These are phyloP conservation scores for Myotis yumanensis DNA, from an alignment of 2,113 vertebrate genomes.

Conservation along the genomic window DNA sequence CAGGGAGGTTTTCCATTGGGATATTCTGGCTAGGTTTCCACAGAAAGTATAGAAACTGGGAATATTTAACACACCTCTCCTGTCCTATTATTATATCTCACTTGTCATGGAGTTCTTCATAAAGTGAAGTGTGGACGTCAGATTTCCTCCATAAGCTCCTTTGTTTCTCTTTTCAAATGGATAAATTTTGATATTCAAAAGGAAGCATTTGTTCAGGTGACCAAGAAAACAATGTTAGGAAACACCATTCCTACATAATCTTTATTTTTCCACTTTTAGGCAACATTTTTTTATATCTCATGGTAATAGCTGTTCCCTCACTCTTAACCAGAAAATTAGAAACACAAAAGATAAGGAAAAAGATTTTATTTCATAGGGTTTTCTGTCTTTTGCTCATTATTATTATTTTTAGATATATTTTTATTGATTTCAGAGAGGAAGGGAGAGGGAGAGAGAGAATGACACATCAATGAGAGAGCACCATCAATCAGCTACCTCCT, in stretches of 20 bases:
- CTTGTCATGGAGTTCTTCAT: background rate
- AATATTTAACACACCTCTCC: background rate
- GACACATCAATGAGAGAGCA: too few species aligned
- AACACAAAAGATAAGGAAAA: background rate
- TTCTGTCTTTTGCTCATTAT: background rate
- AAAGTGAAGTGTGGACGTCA: background rate
- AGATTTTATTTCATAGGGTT: background rate
- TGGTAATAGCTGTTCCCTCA: background rate
- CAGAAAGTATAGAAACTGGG: accelerated
- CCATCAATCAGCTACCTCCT: too few species aligned
- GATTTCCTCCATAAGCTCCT: background rate
- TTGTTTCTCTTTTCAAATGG: background rate
- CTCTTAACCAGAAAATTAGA: background rate
- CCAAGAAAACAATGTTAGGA: background rate
- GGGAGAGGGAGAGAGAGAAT: too few species aligned
- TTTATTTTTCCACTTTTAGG: background rate
- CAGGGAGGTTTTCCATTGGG: background rate
- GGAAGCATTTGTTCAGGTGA: background rate
- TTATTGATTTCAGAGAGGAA: too few species aligned
- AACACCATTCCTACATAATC: background rate
- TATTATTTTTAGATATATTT: too few species aligned
- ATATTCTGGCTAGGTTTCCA: background rate
- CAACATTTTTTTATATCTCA: background rate
- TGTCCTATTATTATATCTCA: background rate
- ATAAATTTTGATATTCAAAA: background rate